A percentile compares a stretch with the other conserved stretches of the same genome.
These are phyloP conservation scores for Drosophila serrata DNA, from an alignment of 1,140 invertebrate species.

Conservation along the genomic window DNA sequence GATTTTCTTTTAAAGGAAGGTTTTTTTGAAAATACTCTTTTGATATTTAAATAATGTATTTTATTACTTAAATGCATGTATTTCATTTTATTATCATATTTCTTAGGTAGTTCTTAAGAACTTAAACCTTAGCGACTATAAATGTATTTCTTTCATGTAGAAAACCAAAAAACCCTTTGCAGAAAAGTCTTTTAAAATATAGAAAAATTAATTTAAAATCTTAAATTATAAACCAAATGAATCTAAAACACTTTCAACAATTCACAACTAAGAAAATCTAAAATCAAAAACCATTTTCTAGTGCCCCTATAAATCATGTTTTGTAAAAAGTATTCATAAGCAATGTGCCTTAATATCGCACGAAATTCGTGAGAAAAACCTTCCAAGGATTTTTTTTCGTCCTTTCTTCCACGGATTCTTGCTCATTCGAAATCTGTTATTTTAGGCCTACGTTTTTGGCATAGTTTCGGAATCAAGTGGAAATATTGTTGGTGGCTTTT, in stretches of 20 bases:
- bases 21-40: neutral
- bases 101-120: too few species aligned
- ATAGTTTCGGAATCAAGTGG: constrained; percentile 65
- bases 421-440: constrained; percentile 23
- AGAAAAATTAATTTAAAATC: neutral
- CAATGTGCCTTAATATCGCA: neutral
- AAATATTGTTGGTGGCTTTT: constrained; percentile 37
- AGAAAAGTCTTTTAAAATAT: neutral
- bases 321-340: neutral
- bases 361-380: constrained; percentile 57
- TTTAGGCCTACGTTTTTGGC: constrained; percentile 45
- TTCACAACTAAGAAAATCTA: neutral
- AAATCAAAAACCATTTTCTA: neutral
- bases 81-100: neutral
- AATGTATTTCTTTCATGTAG: neutral
- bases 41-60: neutral
- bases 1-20: neutral
- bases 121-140: too few species aligned
- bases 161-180: too few species aligned
- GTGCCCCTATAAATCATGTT: neutral
- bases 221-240: neutral
- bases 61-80: neutral
- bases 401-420: constrained; percentile 16
- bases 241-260: neutral
- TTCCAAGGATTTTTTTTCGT: constrained; percentile 13